Evolutionary conservation across 2,113 vertebrate species (phyloP).

Genomic region (Rhombomys opimus): DNA sequence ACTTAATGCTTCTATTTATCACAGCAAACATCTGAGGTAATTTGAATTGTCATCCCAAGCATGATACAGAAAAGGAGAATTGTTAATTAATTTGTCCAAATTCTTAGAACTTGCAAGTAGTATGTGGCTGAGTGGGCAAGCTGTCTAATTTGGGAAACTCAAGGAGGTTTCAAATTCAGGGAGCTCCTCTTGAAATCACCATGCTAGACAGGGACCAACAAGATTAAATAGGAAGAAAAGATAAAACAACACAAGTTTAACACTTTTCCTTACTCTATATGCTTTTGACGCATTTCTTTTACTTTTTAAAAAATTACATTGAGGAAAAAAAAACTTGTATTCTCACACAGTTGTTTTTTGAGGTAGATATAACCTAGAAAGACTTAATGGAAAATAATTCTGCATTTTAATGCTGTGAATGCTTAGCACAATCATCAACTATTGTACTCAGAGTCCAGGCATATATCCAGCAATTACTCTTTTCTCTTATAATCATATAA

Average conservation of each 20-base stretch:
- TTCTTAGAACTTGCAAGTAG: neutral
- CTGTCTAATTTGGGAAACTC: neutral
- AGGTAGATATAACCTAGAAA: neutral
- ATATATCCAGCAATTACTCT: neutral
- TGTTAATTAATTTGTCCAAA: neutral
- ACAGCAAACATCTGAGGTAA: neutral
- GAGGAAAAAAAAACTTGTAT: neutral
- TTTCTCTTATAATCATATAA: neutral
- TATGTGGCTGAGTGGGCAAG: neutral
- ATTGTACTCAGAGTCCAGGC: neutral
- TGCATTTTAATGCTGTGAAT: neutral
- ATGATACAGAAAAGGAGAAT: neutral
- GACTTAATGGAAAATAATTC: neutral
- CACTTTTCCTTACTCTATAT: neutral
- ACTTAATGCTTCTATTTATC: slow-evolving; percentile 25
- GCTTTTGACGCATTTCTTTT: neutral
- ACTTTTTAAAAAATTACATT: neutral
- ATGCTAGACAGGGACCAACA: neutral
- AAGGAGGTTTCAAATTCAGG: neutral
- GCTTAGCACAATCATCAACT: neutral
- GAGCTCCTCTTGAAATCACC: neutral
- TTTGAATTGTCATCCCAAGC: neutral
- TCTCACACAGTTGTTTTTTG: neutral
- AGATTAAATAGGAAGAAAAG: neutral
- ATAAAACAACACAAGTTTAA: neutral